Evolutionary conservation across 2,888 invertebrate species (phyloP), one percentile per base, ranked within the genome.

Genomic region (Dorcus hopei): DNA sequence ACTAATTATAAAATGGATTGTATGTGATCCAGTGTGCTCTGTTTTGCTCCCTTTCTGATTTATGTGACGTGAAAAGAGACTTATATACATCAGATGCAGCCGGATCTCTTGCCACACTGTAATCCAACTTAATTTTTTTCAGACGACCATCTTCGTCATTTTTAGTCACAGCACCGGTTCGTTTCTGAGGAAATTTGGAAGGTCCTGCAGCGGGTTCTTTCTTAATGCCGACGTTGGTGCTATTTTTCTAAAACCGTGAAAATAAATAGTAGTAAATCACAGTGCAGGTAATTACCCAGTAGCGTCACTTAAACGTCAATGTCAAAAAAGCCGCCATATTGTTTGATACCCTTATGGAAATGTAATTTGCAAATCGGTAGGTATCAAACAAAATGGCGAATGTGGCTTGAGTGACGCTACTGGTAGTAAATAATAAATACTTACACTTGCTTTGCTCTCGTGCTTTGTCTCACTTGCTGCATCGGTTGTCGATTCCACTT

Each of bases 11-110:
- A 78, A 93, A 93, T 51, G 98, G 98, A 83, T 98, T 98, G 72
- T 95, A 97, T 0, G 98, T 98, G 55, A 98, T 89, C 99, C 98
- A 99, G 76, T 98, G 97, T 2, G 95, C 95, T 68, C 91, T 87
- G 47, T 87, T 84, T 76, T 97, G 95, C 53, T 90, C 88, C 69
- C 91, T 85, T 56, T 97, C 97, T 54, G 86, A 88, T 71, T 90
- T 85, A 74, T 95, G 95, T 7, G 91, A 87, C 0, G 97, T 98
- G 74, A 99, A 99, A 52, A 99, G 77, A 2, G 97, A 97, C 77
- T 98, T 99, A 74, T 91, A 95, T 0, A 95, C 95, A 77, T 93
- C 90, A 59, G 91, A 90, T 4, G 90, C 90, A 68, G 89, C 91
- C 0, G 95, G 93, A 79, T 98, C 97, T 59, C 91, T 87, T 0